Evolutionary conservation across 2,888 invertebrate genomes (phyloP).

Genomic region (Drosophila maculinotata): DNA sequence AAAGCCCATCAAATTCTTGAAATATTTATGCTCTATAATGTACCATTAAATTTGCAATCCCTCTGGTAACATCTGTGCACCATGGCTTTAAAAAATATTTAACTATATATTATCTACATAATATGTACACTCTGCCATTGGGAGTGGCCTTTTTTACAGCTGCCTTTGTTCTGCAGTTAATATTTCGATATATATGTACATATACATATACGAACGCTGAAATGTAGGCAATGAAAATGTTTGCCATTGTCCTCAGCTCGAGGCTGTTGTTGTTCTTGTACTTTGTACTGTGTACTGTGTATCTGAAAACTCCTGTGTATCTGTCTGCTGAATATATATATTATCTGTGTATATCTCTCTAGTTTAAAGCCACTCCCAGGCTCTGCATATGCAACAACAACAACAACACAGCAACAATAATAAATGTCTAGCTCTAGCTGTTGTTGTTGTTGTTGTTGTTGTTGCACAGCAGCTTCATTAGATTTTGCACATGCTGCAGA

Average conservation of each 20-base stretch:
- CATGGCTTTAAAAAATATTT: conserved; percentile 1
- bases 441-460: conserved; percentile 28
- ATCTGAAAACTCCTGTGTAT: conserved; percentile 1
- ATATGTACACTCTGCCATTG: conserved; percentile 18
- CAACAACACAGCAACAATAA: conserved; percentile 9
- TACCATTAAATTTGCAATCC: too few relatives aligned
- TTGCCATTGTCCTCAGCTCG: conserved; percentile 39
- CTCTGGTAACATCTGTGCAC: too few relatives aligned
- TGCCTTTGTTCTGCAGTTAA: conserved; percentile 28
- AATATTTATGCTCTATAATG: too few relatives aligned
- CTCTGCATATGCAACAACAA: conserved; percentile 29
- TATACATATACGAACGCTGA: conserved; percentile 31
- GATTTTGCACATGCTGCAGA: conserved; percentile 40
- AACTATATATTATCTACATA: background rate
- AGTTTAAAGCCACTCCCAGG: conserved; percentile 74
- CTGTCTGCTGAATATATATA: background rate
- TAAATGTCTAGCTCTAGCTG: conserved; percentile 10
- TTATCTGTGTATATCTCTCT: conserved; percentile 12
- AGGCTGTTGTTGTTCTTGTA: conserved; percentile 9
- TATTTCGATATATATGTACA: conserved; percentile 36
- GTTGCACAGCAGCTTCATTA: conserved; percentile 46
- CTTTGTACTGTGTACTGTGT: too few relatives aligned
- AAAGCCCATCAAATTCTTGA: too few relatives aligned
- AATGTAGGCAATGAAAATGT: conserved; percentile 75
- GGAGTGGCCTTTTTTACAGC: conserved; percentile 41